Conservation (phyloP, 2,113 vertebrate genomes). For the Penelope pileata region DNA sequence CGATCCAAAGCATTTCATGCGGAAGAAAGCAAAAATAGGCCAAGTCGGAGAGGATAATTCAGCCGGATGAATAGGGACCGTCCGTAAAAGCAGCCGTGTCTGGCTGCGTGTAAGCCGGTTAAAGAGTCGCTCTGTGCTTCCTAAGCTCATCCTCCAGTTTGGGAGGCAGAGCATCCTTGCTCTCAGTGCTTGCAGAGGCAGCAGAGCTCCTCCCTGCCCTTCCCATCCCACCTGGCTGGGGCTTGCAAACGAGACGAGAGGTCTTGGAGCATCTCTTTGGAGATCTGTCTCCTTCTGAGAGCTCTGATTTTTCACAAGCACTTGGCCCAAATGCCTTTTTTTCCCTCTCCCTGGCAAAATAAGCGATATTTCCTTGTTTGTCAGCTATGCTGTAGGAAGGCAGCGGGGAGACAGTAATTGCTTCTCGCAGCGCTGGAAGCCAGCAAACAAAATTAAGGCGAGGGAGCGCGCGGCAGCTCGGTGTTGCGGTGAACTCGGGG, state of each 20-base stretch:
- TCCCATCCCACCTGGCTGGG: background rate
- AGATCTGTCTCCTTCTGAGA: background rate
- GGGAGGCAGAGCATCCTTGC: background rate
- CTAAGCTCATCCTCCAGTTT: background rate
- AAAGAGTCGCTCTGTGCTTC: background rate
- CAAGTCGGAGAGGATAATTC: constrained; percentile 58
- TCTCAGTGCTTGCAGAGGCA: background rate
- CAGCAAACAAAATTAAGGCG: constrained; percentile 17
- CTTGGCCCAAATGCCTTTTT: background rate
- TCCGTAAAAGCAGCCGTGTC: background rate
- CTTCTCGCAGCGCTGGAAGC: background rate
- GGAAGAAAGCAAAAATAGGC: constrained; percentile 65
- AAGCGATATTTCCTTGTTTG: constrained; percentile 8
- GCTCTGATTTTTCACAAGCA: background rate
- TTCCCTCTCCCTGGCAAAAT: background rate
- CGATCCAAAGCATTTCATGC: constrained; percentile 24
- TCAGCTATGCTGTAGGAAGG: background rate
- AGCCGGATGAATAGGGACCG: background rate
- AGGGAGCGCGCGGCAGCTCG: accelerated
- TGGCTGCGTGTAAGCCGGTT: background rate
- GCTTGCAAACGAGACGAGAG: background rate
- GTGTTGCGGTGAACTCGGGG: background rate
- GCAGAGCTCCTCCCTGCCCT: background rate
- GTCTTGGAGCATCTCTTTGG: background rate
- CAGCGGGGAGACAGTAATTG: constrained; percentile 14